Conservation (phyloP, 2,113 vertebrate genomes). For the Epinephelus fuscoguttatus region DNA sequence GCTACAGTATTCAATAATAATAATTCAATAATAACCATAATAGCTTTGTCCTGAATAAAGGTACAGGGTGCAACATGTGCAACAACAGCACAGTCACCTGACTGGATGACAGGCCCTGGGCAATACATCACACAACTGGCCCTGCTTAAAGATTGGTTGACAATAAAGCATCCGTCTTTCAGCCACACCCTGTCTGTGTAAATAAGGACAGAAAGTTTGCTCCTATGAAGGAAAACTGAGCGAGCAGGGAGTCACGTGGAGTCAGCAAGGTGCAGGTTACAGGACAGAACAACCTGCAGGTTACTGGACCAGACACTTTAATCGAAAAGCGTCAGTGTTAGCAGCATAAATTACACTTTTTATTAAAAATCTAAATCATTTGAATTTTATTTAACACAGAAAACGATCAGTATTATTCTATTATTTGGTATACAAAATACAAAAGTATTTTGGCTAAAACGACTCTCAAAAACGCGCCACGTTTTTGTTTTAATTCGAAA, state of each 20-base stretch:
- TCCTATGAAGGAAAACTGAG: slow-evolving; percentile 14
- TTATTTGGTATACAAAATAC: neutral
- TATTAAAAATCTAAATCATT: neutral
- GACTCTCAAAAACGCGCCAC: neutral
- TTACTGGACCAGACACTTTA: neutral
- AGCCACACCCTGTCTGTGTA: slow-evolving; percentile 33
- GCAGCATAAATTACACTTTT: too few relatives aligned
- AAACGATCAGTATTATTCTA: neutral
- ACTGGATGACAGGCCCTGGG: neutral
- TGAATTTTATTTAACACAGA: too few relatives aligned
- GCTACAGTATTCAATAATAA: neutral
- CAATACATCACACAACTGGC: slow-evolving; percentile 12
- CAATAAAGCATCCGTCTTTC: slow-evolving; percentile 37
- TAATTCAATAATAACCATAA: neutral
- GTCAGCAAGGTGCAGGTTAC: neutral
- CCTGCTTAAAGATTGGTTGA: slow-evolving; percentile 19
- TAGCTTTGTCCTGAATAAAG: neutral
- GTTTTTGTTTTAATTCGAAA: neutral
- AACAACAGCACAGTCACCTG: slow-evolving; percentile 21
- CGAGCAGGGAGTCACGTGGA: neutral
- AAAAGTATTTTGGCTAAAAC: neutral
- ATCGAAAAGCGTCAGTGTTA: rapidly evolving
- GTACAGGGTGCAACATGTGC: slow-evolving; percentile 1
- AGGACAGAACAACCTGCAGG: neutral
- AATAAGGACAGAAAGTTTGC: slow-evolving; percentile 32